Base-by-base conservation (phyloP, 2,797 vertebrate genomes). In the Coreius guichenoti region DNA sequence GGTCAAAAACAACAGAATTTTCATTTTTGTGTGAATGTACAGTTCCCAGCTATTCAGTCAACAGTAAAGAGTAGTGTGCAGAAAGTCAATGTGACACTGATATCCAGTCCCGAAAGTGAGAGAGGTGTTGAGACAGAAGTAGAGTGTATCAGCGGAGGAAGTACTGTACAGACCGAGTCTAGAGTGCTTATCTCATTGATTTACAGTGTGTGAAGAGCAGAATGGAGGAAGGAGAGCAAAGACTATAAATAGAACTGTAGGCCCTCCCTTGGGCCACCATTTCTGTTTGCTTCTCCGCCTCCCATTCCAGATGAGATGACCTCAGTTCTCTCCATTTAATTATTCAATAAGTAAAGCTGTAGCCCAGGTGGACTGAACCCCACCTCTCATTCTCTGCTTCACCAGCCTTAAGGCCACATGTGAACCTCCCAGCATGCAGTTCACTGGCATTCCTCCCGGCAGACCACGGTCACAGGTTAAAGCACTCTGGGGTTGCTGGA, bases 281-380 rank as follows among this genome's bases (percentile, higher is more conserved):
- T 86, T 29, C 47, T 68, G 72, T 82, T 80, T 81, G 86, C 86
- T 56, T 88, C 85, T 86, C 88, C 69, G 29, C 83, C 81, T 80
- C 76, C 77, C 84, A 79, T 83, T 87, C 65, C 43, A 82, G 67
- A 85, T 72, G 84, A 82, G 70, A 85, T 72, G 86, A 81, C 79
- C 83, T 86, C 65, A 92, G 93, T 91, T 91, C 90, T 88, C 89
- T 51, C 17, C 85, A 84, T 92, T 92, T 90, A 92, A 92, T 94
- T 93, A 93, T 93, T 92, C 87, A 90, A 86, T 89, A 89, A 89
- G 91, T 89, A 90, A 88, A 90, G 88, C 88, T 82, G 78, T 83
- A 86, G 84, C 56, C 75, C 87, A 84, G 81, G 74, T 82, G 80
- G 68, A 33, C 80, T 77, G 31, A 49, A 47, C 70, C 72, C 47